Evolutionary conservation across 1,140 invertebrate species (phyloP), one percentile per base, ranked within the genome.

Genomic region (Tetramorium simillimum): DNA sequence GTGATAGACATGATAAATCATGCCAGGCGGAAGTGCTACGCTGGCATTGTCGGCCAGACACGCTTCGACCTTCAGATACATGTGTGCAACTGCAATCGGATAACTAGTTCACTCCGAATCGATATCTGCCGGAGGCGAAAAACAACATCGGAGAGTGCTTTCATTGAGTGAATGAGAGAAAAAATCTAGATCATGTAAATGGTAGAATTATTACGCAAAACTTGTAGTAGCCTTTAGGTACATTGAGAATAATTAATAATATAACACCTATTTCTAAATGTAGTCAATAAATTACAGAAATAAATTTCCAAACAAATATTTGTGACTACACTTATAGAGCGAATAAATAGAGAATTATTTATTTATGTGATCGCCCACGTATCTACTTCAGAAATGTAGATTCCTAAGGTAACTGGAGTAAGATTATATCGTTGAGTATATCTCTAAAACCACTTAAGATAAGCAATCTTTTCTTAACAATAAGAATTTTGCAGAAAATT

Each of bases 1-100:
- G 12, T 28, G n/a, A 60, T 73, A 65, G 28, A 63, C 73, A 33
- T 12, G 51, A 16, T 87, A 80, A 90, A 87, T 89, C 53, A 80
- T 12, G 9, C n/a, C 24, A 14, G 33, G 33, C 73, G 72, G 72
- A 87, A 87, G 76, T 60, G 72, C 49, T 80, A 53, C 70, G 58
- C 24, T 46, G 53, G 43, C 37, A 76, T 77, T 58, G 78, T 85
- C 81, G 24, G 10, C 4, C 58, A 49, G 78, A 51, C 62, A 69
- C 51, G 9, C 58, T 86, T 4, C n/a, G 40, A 46, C 67, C 67
- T 72, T 43, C 40, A 33, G 24, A 80, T 40, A 49, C 40, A 58
- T 56, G 33, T 21, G 49, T 58, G 80, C 53, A 46, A 58, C 1
- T 16, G 24, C 43, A 14, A 58, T 58, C 12, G 33, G 18, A 18